Conservation (phyloP, 2,888 invertebrate genomes). For the Melanophora roralis region DNA sequence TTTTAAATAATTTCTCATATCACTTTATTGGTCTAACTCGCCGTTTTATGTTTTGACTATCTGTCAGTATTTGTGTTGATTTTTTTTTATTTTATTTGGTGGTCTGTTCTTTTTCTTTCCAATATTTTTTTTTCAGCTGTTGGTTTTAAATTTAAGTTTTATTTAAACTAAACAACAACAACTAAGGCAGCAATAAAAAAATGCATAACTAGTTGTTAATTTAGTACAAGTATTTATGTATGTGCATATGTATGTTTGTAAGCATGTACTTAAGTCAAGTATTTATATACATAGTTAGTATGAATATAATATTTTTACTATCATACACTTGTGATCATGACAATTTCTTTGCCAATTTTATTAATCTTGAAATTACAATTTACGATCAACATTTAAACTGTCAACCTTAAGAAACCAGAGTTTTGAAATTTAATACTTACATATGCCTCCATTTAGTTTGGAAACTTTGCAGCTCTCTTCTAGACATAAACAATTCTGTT, state of each 20-base stretch:
- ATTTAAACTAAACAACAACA: conserved; percentile 1
- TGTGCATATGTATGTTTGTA: neutral
- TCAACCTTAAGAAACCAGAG: conserved; percentile 64
- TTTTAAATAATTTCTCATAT: conserved; percentile 19
- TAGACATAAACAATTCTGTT: neutral
- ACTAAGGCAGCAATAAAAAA: conserved; percentile 11
- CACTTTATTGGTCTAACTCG: conserved; percentile 13
- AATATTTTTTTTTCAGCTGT: conserved; percentile 18
- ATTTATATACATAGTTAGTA: conserved; percentile 17
- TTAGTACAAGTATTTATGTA: conserved; percentile 9
- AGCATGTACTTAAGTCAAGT: too few species aligned
- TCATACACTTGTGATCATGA: conserved; percentile 71
- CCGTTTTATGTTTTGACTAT: neutral
- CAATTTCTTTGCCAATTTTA: conserved; percentile 74
- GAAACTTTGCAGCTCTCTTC: conserved; percentile 28
- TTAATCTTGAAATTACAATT: conserved; percentile 73
- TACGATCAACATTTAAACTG: conserved; percentile 68
- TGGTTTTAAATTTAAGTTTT: neutral
- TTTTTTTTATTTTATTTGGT: too few species aligned
- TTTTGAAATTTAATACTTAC: conserved; percentile 74
- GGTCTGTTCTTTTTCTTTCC: conserved; percentile 3
- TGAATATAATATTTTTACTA: conserved; percentile 51
- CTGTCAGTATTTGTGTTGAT: too few species aligned
- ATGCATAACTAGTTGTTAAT: conserved; percentile 15
- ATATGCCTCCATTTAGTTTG: conserved; percentile 68